These are phyloP conservation scores for Cheilosia vernalis DNA, from an alignment of 2,888 invertebrate species.

Conservation along the genomic window DNA sequence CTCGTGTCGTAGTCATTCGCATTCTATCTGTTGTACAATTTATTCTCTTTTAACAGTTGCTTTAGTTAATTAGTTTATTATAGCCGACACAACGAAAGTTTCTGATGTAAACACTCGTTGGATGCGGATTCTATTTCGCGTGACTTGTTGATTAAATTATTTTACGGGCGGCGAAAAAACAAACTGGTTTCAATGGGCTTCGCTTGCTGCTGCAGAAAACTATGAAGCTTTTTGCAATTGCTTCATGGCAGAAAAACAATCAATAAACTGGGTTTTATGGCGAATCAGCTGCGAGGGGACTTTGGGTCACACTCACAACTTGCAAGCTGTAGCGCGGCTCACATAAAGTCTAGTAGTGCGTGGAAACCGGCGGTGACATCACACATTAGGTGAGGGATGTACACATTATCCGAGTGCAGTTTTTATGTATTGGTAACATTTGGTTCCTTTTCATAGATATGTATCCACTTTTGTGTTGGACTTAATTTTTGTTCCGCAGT, in stretches of 20 bases:
- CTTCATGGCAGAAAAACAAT: conserved; percentile 10
- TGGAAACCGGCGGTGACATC: conserved; percentile 58
- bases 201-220: not conserved
- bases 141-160: conserved; percentile 60
- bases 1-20: too few relatives aligned
- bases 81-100: conserved; percentile 15
- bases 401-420: not conserved
- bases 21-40: conserved; percentile 16
- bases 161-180: conserved; percentile 28
- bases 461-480: too few relatives aligned
- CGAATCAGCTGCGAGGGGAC: conserved; percentile 38
- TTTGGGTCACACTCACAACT: conserved; percentile 5
- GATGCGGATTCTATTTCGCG: conserved; percentile 50
- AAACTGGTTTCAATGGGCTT: conserved; percentile 21
- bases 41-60: conserved; percentile 51
- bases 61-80: conserved; percentile 52
- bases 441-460: not conserved
- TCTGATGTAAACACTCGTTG: conserved; percentile 48
- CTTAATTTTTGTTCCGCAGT: too few relatives aligned
- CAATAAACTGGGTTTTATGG: conserved; percentile 46
- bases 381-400: conserved; percentile 14
- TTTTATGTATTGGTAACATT: not conserved
- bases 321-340: conserved; percentile 9
- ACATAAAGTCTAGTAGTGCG: conserved; percentile 37
- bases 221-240: conserved; percentile 5